These are phyloP conservation scores for Protaetia brevitarsis DNA, from an alignment of 1,140 invertebrate species.

Conservation along the genomic window DNA sequence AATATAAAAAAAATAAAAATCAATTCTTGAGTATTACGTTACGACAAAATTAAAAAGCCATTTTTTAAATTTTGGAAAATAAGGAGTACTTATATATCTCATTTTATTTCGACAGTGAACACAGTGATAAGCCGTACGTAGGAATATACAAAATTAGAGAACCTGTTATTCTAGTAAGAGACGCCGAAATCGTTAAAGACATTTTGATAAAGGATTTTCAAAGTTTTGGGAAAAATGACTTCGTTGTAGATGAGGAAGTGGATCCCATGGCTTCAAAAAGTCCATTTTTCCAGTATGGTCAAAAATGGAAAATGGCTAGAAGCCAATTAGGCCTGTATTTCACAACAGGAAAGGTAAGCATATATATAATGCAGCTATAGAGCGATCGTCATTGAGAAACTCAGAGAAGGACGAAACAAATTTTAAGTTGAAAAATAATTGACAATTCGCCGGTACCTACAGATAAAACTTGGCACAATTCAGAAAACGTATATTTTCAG, in stretches of 20 bases:
- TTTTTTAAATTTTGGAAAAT: not conserved
- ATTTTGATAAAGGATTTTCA: slow-evolving; percentile 56
- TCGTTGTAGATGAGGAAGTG: slow-evolving; percentile 38
- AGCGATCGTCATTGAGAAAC: not conserved
- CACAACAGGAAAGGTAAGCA: slow-evolving; percentile 38
- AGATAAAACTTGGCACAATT: too few species aligned
- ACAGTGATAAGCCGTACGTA: slow-evolving; percentile 45
- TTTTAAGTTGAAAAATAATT: too few species aligned
- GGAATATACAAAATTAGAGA: slow-evolving; percentile 47
- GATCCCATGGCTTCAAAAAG: slow-evolving; percentile 48
- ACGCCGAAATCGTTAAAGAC: slow-evolving; percentile 55
- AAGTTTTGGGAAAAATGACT: slow-evolving; percentile 48
- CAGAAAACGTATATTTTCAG: too few species aligned
- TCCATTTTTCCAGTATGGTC: slow-evolving; percentile 46
- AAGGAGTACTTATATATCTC: not conserved
- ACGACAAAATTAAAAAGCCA: slow-evolving; percentile 8
- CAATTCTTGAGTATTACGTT: not conserved
- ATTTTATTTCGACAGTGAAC: slow-evolving; percentile 36
- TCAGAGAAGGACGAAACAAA: too few species aligned
- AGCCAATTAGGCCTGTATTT: slow-evolving; percentile 47
- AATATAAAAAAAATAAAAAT: slow-evolving; percentile 1
- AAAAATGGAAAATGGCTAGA: slow-evolving; percentile 48
- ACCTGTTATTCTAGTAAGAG: slow-evolving; percentile 54
- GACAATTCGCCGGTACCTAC: too few species aligned
- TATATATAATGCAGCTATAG: not conserved